Base-by-base conservation (phyloP, 2,888 invertebrate genomes). In the Eugnorisma glareosa region DNA sequence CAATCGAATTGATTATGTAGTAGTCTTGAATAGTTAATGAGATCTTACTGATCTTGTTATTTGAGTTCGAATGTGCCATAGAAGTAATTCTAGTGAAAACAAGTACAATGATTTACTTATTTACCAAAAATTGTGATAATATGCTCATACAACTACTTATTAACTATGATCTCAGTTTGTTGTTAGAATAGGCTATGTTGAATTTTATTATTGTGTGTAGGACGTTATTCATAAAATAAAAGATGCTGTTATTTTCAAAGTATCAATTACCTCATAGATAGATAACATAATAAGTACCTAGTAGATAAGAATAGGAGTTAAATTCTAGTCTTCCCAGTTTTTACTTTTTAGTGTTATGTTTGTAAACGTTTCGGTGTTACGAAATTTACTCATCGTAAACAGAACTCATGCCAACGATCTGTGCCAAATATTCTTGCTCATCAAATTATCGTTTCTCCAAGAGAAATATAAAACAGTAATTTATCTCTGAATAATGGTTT, bases 381-480 rank as follows among this genome's bases (percentile, higher is more conserved):
- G 35, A 79, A 79, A 69, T 68, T 79, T 86, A 82, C 86, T 88
- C 81, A 84, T 79, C 48, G 67, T 77, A 54, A 79, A 73, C 57
- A 81, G 66, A 80, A 67, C 66, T 67, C 64, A 81, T 81, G 88
- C 87, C 89, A 88, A 88, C 85, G 71, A 71, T 81, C 67, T 76
- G 88, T 88, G 88, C 88, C 88, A 88, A 88, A 87, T 85, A 77
- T 72, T 66, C 70, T 86, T 85, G 89, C 89, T 88, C 88, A 88
- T 77, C 37, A 82, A 82, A 79, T 78, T 81, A 70, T 81, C 59
- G 13, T 72, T 79, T 87, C 86, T 89, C 86, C n/a, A 76, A 86
- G 88, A 89, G 88, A 88, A 82, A 76, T 77, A 70, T 79, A 31
- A 63, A 54, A 37, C 51, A 45, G 18, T 79, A 15, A 51, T 63